phyloP scores from a whole-genome alignment of 2,797 vertebrate genomes.

The Hydrolagus colliei region DNA sequence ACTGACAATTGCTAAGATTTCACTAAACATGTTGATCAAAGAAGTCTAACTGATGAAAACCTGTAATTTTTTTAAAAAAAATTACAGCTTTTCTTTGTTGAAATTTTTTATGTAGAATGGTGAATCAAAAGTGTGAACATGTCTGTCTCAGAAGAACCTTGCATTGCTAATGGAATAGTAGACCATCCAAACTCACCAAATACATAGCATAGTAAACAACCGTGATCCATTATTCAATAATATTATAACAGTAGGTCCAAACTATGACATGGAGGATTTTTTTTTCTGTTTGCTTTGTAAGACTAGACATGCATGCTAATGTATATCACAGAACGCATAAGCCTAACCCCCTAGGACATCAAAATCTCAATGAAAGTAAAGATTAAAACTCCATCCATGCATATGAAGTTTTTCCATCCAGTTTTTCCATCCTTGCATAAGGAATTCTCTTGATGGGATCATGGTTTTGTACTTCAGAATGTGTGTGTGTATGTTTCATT shows the following conservation, averaged over 20 bases:
- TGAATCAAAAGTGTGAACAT: not conserved
- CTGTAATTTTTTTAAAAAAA: not conserved
- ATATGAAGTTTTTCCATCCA: not conserved
- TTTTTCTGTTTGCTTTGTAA: conserved; percentile 12
- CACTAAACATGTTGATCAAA: not conserved
- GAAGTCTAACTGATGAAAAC: not conserved
- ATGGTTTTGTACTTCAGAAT: no score
- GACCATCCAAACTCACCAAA: not conserved
- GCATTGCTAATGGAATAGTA: not conserved
- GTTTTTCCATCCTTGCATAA: not conserved
- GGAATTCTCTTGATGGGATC: not conserved
- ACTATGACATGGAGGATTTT: not conserved
- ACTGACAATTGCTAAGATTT: not conserved
- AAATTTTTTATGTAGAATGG: not conserved
- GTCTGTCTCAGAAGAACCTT: not conserved
- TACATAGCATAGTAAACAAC: not conserved
- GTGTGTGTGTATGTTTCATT: not conserved
- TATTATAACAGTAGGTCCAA: not conserved
- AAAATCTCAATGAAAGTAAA: conserved; percentile 13
- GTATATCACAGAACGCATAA: not conserved
- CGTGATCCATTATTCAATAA: not conserved
- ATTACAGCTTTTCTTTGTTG: not conserved
- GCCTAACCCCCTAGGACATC: not conserved
- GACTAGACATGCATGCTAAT: not conserved
- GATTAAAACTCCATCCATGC: not conserved